Base-by-base conservation (phyloP, 2,113 vertebrate species). In the Nymphicus hollandicus region DNA sequence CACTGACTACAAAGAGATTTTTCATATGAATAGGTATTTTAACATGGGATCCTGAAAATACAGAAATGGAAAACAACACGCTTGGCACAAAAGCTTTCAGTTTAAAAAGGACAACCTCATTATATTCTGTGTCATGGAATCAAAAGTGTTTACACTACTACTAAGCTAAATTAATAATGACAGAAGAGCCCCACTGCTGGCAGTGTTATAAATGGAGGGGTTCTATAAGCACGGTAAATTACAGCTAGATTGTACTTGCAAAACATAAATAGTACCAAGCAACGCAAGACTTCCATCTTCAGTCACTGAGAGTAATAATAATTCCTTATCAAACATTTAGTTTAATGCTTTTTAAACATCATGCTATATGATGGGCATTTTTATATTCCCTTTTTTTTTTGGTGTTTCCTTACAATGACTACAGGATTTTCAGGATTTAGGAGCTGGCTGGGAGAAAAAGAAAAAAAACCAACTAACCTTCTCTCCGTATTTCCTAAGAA, bases 401-500 rank as follows among this genome's bases (percentile, higher is more conserved):
- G 74, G 63, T 82, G 37, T 76, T 92, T 91, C 63, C 46, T 73
- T 61, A 70, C 19, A 44, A 24, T 5, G 41, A 64, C 55, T 78
- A 66, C 20, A 71, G 41, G n/a, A 88, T 28, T 41, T 72, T 71
- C 76, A 94, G 88, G 93, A 97, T 88, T 93, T 95, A 90, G 49
- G 47, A 70, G 60, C 13, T 64, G 56, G 43, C 64, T 83, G 39
- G 39, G 47, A 74, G 18, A 69, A 81, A 91, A 64, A n/a, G 6
- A 8, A 76, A 72, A 28, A 55, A 28, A 53, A 28, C 11, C 23
- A 23, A 46, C 5, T 5, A 50, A 19, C 10, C 4, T 1, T 2
- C 2, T 8, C 3, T 20, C 28, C 16, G 8, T 9, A 24, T 28
- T 52, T 72, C 55, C 46, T 65, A 81, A 88, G 61, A 81, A 80